phyloP scores from a whole-genome alignment of 2,888 invertebrate genomes.

The Ophioninae sp. region DNA sequence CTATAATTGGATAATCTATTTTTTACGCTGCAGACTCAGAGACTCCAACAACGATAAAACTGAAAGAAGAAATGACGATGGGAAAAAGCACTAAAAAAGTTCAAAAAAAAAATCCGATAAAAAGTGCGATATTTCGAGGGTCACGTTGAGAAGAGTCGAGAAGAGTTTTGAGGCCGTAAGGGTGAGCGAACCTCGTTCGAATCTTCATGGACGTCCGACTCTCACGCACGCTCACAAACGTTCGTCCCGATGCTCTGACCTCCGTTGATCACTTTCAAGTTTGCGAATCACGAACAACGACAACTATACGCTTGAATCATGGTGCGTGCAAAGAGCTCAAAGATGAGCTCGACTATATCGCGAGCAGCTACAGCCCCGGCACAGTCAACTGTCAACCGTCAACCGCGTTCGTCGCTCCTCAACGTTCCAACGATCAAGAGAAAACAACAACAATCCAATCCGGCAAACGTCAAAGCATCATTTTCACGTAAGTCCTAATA shows the following conservation, averaged over 20 bases:
- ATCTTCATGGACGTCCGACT: background rate
- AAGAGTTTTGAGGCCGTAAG: slow-evolving; percentile 58
- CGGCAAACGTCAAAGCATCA: slow-evolving; percentile 40
- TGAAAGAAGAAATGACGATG: slow-evolving; percentile 20
- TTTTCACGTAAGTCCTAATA: slow-evolving; percentile 46
- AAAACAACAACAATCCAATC: slow-evolving; percentile 52
- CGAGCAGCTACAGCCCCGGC: slow-evolving; percentile 66
- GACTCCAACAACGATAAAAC: slow-evolving; percentile 21
- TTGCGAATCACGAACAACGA: slow-evolving; percentile 73
- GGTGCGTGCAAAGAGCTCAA: slow-evolving; percentile 40
- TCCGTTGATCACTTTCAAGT: slow-evolving; percentile 70
- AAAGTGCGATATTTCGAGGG: slow-evolving; percentile 36
- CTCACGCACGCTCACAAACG: slow-evolving; percentile 14
- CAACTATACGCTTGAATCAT: slow-evolving; percentile 23
- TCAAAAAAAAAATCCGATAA: slow-evolving; percentile 24
- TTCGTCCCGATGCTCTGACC: slow-evolving; percentile 63
- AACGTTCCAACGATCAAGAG: slow-evolving; percentile 57
- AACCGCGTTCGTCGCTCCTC: slow-evolving; percentile 56
- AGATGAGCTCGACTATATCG: slow-evolving; percentile 76
- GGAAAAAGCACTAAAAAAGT: slow-evolving; percentile 14
- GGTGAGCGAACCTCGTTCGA: slow-evolving; percentile 39
- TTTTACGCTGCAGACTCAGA: slow-evolving; percentile 33
- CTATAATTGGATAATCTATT: background rate
- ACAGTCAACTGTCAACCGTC: slow-evolving; percentile 74
- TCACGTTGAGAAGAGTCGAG: slow-evolving; percentile 34